Conservation (phyloP, 1,140 invertebrate species). For the Drosophila ironensis region DNA sequence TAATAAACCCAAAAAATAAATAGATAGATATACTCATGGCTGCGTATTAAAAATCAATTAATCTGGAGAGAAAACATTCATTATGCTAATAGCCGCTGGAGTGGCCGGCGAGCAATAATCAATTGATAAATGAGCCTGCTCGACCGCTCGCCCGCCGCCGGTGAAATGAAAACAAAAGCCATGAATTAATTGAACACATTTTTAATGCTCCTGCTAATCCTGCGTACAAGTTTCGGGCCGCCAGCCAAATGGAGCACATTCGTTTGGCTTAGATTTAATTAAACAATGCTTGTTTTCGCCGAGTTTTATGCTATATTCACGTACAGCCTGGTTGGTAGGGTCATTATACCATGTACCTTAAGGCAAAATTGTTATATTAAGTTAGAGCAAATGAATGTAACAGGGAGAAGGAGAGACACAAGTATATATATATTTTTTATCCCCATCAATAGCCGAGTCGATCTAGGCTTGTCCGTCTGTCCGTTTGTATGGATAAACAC, state of each 20-base stretch:
- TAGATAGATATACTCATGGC: constrained; percentile 5
- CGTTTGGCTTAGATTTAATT: constrained; percentile 28
- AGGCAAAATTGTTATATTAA: too few species aligned
- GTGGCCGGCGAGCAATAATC: not conserved
- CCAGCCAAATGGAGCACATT: too few species aligned
- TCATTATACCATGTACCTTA: too few species aligned
- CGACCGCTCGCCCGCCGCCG: not conserved
- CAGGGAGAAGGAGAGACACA: too few species aligned
- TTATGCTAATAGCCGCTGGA: constrained; percentile 35
- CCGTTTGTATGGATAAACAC: too few species aligned
- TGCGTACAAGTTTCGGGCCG: constrained; percentile 12
- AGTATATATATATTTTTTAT: too few species aligned
- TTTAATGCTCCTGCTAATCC: constrained; percentile 30
- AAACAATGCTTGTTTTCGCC: constrained; percentile 1
- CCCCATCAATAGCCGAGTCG: too few species aligned
- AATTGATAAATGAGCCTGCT: constrained; percentile 43
- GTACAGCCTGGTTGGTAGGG: too few species aligned
- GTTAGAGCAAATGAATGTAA: too few species aligned
- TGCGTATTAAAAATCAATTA: constrained; percentile 56
- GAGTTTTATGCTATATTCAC: too few species aligned
- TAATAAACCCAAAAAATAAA: constrained; percentile 15
- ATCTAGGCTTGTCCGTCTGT: too few species aligned
- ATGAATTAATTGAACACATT: constrained; percentile 38
- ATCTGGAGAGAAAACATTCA: constrained; percentile 40
- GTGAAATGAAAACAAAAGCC: constrained; percentile 30